phyloP scores from a whole-genome alignment of 2,113 vertebrate genomes.

The Saiga tatarica region DNA sequence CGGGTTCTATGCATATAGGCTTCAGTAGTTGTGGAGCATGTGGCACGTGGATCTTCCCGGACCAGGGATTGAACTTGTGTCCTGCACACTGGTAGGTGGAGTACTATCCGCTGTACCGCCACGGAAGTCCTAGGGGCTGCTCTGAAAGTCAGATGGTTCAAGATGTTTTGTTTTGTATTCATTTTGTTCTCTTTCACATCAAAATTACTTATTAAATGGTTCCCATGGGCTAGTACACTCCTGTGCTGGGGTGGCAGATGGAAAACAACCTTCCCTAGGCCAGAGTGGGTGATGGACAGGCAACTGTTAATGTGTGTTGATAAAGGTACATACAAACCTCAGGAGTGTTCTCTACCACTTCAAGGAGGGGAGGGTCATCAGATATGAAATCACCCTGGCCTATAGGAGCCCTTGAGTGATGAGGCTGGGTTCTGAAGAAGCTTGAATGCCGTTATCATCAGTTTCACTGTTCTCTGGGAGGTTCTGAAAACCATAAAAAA shows the following conservation, averaged over 20 bases:
- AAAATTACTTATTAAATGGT: background rate
- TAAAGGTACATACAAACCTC: background rate
- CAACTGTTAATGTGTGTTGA: background rate
- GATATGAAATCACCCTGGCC: background rate
- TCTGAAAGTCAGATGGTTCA: background rate
- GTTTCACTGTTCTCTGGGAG: background rate
- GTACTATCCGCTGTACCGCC: background rate
- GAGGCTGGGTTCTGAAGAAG: background rate
- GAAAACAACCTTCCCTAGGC: background rate
- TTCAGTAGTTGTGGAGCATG: background rate
- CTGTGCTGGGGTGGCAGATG: background rate
- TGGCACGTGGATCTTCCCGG: rapidly evolving
- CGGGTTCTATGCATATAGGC: too few species aligned
- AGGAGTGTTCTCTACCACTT: background rate
- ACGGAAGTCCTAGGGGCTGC: background rate
- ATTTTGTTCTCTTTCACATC: background rate
- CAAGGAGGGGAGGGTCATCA: background rate
- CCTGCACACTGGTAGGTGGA: background rate
- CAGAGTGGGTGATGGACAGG: rapidly evolving
- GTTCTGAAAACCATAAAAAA: background rate
- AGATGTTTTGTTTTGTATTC: background rate
- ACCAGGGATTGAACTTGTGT: background rate
- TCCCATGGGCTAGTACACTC: rapidly evolving
- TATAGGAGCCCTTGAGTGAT: background rate
- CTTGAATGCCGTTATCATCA: background rate